These are phyloP conservation scores for Penaeus japonicus DNA, from an alignment of 1,140 invertebrate species.

Conservation along the genomic window DNA sequence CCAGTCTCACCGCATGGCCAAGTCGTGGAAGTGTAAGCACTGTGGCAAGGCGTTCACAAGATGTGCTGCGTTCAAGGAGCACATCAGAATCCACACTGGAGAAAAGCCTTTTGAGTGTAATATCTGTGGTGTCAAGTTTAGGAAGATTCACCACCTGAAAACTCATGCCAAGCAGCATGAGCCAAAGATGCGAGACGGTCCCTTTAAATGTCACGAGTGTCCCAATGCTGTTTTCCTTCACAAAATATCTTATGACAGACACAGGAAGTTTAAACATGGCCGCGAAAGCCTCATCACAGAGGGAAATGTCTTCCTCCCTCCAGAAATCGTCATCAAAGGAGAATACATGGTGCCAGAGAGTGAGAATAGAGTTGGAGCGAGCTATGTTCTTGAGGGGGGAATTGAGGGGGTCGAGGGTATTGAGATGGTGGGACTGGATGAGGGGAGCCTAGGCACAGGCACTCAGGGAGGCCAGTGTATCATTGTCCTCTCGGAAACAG, in stretches of 20 bases:
- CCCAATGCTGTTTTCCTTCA: slow-evolving; percentile 34
- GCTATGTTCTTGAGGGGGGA: neutral
- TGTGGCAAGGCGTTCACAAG: slow-evolving; percentile 33
- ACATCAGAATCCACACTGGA: slow-evolving; percentile 34
- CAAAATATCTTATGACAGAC: slow-evolving; percentile 30
- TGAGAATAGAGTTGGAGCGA: neutral
- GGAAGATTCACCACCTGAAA: slow-evolving; percentile 40
- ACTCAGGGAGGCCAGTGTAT: slow-evolving; percentile 38
- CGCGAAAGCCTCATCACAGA: neutral
- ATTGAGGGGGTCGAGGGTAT: slow-evolving; percentile 32
- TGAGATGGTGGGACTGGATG: slow-evolving; percentile 34
- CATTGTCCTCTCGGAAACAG: slow-evolving; percentile 26
- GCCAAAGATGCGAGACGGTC: slow-evolving; percentile 2
- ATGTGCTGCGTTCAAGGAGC: slow-evolving; percentile 38
- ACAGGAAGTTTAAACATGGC: slow-evolving; percentile 28
- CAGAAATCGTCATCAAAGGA: slow-evolving; percentile 21
- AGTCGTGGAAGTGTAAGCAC: slow-evolving; percentile 34
- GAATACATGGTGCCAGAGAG: neutral
- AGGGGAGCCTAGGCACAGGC: neutral
- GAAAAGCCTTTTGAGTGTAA: slow-evolving; percentile 39
- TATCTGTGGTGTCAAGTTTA: slow-evolving; percentile 29
- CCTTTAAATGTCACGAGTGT: slow-evolving; percentile 21
- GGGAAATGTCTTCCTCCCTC: neutral
- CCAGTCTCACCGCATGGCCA: slow-evolving; percentile 35
- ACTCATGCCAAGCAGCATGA: slow-evolving; percentile 30